Conservation (phyloP, 2,113 vertebrate species). For the Maccullochella peelii region DNA sequence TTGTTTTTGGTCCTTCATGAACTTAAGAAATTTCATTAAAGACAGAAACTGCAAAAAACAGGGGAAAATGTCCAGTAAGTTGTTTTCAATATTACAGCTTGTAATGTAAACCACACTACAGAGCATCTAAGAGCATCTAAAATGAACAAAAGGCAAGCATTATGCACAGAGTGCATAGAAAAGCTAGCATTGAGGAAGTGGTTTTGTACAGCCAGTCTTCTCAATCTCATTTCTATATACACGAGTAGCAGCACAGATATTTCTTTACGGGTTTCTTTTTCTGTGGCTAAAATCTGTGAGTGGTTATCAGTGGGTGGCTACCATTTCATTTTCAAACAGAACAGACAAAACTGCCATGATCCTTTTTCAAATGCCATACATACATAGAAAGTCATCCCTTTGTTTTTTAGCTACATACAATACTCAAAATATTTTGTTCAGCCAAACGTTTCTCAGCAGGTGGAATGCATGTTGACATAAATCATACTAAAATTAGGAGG, state of each 20-base stretch:
- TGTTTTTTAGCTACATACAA: constrained; percentile 72
- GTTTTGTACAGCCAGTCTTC: constrained; percentile 63
- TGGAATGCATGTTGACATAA: constrained; percentile 55
- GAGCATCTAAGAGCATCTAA: constrained; percentile 70
- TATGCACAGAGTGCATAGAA: constrained; percentile 72
- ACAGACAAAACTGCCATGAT: constrained; percentile 35
- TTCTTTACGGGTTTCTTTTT: constrained; percentile 40
- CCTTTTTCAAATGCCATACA: constrained; percentile 36
- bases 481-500: constrained; percentile 51
- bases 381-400: constrained; percentile 53
- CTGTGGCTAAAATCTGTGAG: constrained; percentile 57
- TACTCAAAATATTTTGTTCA: constrained; percentile 61
- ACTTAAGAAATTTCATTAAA: constrained; percentile 57
- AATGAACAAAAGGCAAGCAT: constrained; percentile 71
- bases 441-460: constrained; percentile 52
- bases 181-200: constrained; percentile 68
- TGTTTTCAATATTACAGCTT: constrained; percentile 52
- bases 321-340: constrained; percentile 37
- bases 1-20: constrained; percentile 81
- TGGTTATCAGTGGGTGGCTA: constrained; percentile 41
- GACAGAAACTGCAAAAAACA: constrained; percentile 53
- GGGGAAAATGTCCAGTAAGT: constrained; percentile 43
- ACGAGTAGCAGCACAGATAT: constrained; percentile 80
- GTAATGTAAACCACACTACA: constrained; percentile 54
- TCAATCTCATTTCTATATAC: constrained; percentile 59